Base-by-base conservation (phyloP, 2,888 invertebrate species). In the Dioctria rufipes region DNA sequence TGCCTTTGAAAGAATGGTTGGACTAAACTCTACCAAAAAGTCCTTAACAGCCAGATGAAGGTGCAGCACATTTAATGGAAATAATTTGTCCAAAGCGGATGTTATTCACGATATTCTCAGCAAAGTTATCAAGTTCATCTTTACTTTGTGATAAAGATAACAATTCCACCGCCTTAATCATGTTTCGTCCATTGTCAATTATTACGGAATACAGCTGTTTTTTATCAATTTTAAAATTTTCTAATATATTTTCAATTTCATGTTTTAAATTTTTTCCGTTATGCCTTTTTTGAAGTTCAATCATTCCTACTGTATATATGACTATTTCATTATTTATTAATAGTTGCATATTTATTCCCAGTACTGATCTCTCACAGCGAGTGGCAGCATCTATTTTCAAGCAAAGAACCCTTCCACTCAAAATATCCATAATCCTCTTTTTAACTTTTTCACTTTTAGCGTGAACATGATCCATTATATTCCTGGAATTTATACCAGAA, bases 161-260 rank as follows among this genome's bases (percentile, higher is more conserved):
- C 11, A 58, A 58, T 58, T 58, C 11, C 5, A 58, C 58, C 8
- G 58, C n/a, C 58, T 58, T 58, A 8, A 58, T 8, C 5, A 58
- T 58, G 25, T 58, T 58, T 58, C 58, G 58, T n/a, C 58, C 58
- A 58, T 58, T 58, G 58, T 58, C 58, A 8, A 3, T 58, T 13
- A 3, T 58, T 13, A 58, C 51, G 6, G 51, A 51, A 51, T 51
- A 51, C 6, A 51, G 6, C 11, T 58, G 58, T 58, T 5, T 13
- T 8, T 8, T 58, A 13, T 13, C 58, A 13, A 58, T 8, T 13
- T 58, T 11, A 58, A 5, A 13, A 58, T 8, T 58, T 25, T 25
- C 25, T 25, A 25, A 25, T 8, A 58, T 58, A 13, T 58, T 11
- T 5, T 58, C 58, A 58, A 58, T n/a, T 11, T 4, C 58, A n/a